phyloP scores from a whole-genome alignment of 1,140 invertebrate genomes.

The Nilaparvata lugens region DNA sequence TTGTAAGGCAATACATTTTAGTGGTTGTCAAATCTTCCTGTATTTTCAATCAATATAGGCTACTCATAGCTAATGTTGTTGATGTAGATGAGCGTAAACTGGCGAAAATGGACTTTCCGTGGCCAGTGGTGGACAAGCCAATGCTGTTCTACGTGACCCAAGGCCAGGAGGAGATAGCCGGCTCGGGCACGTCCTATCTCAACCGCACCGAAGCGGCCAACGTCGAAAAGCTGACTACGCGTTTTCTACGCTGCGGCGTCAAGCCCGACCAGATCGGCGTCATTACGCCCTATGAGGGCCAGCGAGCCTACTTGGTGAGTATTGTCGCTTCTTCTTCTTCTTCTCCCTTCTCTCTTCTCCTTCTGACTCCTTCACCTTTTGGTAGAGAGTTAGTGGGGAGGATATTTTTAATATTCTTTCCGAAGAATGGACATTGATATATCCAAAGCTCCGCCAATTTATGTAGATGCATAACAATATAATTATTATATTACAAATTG shows the following conservation, averaged over 20 bases:
- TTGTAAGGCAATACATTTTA: too few relatives aligned
- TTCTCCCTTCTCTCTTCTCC: too few relatives aligned
- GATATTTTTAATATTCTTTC: too few relatives aligned
- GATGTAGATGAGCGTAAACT: constrained; percentile 74
- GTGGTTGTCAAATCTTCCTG: too few relatives aligned
- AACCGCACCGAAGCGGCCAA: constrained; percentile 98
- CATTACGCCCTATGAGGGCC: constrained; percentile 98
- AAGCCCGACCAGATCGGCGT: constrained; percentile 99
- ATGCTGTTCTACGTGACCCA: constrained; percentile 99
- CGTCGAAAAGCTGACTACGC: constrained; percentile 94
- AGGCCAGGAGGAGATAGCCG: constrained; percentile 97
- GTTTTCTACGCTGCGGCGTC: constrained; percentile 88
- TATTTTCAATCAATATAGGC: too few relatives aligned
- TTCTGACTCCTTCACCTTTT: too few relatives aligned
- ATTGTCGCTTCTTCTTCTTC: too few relatives aligned
- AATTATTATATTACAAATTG: too few relatives aligned
- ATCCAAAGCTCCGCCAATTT: too few relatives aligned
- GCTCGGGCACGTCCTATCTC: constrained; percentile 95
- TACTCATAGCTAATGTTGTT: neutral
- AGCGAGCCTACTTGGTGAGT: constrained; percentile 85
- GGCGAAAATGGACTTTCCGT: constrained; percentile 91
- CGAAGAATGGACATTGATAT: too few relatives aligned
- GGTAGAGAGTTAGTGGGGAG: too few relatives aligned
- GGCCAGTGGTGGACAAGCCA: constrained; percentile 91
- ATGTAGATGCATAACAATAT: too few relatives aligned